Evolutionary conservation across 2,888 invertebrate genomes (phyloP).

Genomic region (Xestoiulus laeticollis): DNA sequence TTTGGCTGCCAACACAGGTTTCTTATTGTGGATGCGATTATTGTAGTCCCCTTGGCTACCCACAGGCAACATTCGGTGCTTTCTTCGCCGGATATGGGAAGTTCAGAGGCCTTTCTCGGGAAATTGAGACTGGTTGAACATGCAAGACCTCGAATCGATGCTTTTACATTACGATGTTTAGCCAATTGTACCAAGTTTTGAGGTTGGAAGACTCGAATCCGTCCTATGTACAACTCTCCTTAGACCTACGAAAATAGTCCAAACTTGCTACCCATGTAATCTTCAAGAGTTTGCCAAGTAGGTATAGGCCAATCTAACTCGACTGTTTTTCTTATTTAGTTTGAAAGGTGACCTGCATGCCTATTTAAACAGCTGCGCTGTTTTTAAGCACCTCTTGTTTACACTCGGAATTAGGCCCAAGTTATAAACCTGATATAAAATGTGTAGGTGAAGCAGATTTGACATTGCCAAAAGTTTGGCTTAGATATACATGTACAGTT

Average conservation of each 20-base stretch:
- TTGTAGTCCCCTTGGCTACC: neutral
- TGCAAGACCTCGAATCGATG: neutral
- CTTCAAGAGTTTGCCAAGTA: neutral
- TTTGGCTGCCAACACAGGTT: constrained; percentile 2
- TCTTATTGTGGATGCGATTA: neutral
- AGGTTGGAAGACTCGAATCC: neutral
- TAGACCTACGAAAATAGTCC: constrained; percentile 10
- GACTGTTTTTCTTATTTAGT: neutral
- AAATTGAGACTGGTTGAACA: neutral
- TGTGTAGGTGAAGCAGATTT: neutral
- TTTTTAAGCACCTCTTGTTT: constrained; percentile 16
- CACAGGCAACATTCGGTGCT: neutral
- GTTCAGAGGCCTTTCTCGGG: neutral
- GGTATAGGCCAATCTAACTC: neutral
- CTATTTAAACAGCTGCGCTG: constrained; percentile 14
- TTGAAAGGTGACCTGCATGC: neutral
- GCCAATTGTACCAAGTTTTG: neutral
- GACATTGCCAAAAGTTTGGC: neutral
- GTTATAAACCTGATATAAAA: neutral
- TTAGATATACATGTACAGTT: neutral
- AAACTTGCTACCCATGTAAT: neutral
- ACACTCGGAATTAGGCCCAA: neutral
- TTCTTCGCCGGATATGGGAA: neutral
- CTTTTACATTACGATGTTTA: neutral
- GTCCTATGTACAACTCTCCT: no score